Conservation (phyloP, 2,113 vertebrate genomes). For the Albula glossodonta region DNA sequence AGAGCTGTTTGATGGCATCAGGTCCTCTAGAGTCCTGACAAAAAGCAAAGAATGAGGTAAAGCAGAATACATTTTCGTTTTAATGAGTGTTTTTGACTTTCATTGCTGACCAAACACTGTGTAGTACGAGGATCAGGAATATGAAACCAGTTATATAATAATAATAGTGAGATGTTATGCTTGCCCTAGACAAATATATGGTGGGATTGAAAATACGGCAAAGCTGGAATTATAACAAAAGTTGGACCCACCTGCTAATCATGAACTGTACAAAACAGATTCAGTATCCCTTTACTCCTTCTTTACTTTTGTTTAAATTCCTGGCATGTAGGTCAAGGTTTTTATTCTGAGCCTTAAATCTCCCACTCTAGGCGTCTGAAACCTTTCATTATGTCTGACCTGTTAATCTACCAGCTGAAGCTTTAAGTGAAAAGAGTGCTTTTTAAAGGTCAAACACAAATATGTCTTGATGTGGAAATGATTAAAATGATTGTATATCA, state of each 20-base stretch:
- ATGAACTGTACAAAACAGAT: slow-evolving; percentile 59
- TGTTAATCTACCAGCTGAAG: background rate
- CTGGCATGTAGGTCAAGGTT: slow-evolving; percentile 6
- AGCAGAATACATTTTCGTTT: slow-evolving; percentile 59
- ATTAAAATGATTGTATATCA: background rate
- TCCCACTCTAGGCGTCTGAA: slow-evolving; percentile 6
- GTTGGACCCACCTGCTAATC: slow-evolving; percentile 55
- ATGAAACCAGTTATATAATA: slow-evolving; percentile 45
- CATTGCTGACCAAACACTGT: slow-evolving; percentile 54
- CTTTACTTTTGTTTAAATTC: slow-evolving; percentile 11
- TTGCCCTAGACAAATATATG: slow-evolving; percentile 15
- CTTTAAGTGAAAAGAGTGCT: background rate
- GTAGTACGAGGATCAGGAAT: slow-evolving; percentile 40
- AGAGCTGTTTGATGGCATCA: slow-evolving; percentile 10
- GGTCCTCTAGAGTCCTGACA: slow-evolving; percentile 40
- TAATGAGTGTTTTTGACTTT: slow-evolving; percentile 46
- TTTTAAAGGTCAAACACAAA: slow-evolving; percentile 1
- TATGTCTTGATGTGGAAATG: background rate
- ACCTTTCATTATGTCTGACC: slow-evolving; percentile 7
- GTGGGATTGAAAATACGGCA: slow-evolving; percentile 56
- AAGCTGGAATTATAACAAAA: slow-evolving; percentile 55
- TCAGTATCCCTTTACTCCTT: slow-evolving; percentile 22
- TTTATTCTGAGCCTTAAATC: background rate
- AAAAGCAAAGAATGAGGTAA: slow-evolving; percentile 37
- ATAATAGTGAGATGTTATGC: slow-evolving; percentile 42